phyloP scores from a whole-genome alignment of 2,888 invertebrate genomes.

The Rhingia rostrata region DNA sequence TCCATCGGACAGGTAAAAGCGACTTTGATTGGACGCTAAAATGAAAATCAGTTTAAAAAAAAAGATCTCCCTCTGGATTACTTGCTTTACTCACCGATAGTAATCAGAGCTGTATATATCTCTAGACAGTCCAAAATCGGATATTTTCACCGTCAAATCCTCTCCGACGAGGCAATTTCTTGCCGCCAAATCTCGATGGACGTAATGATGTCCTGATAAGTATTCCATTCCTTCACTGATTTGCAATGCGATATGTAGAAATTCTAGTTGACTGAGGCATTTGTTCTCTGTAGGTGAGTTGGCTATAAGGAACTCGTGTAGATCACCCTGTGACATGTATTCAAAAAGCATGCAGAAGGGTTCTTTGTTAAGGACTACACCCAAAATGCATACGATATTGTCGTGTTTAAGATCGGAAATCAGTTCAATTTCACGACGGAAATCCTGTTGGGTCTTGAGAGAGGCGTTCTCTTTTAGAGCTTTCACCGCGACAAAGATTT shows the following conservation, averaged over 20 bases:
- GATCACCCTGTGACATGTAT: slow-evolving; percentile 97
- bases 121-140: slow-evolving; percentile 96
- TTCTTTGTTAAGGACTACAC: slow-evolving; percentile 94
- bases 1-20: slow-evolving; percentile 97
- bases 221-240: slow-evolving; percentile 94
- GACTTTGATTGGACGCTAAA: slow-evolving; percentile 95
- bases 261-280: slow-evolving; percentile 91
- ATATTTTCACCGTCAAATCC: slow-evolving; percentile 97
- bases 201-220: slow-evolving; percentile 95
- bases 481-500: slow-evolving; percentile 94
- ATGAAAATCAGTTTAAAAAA: not conserved
- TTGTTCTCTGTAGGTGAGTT: slow-evolving; percentile 94
- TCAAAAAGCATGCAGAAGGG: slow-evolving; percentile 98
- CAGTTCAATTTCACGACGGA: slow-evolving; percentile 95
- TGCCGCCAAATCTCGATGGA: slow-evolving; percentile 97
- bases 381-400: slow-evolving; percentile 97
- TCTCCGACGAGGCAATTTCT: slow-evolving; percentile 98
- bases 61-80: not conserved
- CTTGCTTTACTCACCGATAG: slow-evolving; percentile 85
- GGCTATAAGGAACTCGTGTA: slow-evolving; percentile 96
- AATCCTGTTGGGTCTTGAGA: slow-evolving; percentile 95
- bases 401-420: slow-evolving; percentile 97
- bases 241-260: slow-evolving; percentile 95
- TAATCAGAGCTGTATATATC: slow-evolving; percentile 97
- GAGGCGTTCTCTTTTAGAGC: slow-evolving; percentile 96